Percentiles rank a stretch among this genome's conserved stretches.
Conservation (phyloP, 2,888 invertebrate species). For the Nebria brevicollis region DNA sequence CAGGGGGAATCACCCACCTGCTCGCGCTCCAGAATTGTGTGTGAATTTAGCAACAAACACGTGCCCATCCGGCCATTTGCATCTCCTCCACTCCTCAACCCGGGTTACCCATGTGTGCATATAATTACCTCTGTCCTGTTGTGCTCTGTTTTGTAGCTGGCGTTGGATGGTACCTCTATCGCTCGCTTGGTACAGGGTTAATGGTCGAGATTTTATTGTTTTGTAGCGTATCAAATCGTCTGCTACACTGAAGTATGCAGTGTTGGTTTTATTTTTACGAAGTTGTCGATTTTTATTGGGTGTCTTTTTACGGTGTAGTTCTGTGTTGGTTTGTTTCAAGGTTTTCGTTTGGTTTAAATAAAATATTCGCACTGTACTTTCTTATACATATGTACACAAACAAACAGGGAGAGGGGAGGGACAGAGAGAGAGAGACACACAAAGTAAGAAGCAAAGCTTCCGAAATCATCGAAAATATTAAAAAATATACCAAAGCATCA, state of each 20-base stretch:
- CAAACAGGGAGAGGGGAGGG: no score
- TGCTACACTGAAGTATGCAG: not conserved
- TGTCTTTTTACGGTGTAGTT: not conserved
- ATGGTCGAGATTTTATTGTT: not conserved
- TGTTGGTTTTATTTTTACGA: not conserved
- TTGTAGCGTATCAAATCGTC: not conserved
- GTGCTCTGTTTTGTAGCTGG: not conserved
- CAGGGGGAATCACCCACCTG: constrained; percentile 1
- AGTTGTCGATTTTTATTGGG: not conserved
- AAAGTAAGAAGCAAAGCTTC: no score
- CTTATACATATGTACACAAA: no score
- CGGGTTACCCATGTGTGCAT: not conserved
- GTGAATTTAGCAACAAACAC: not conserved
- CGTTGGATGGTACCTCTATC: not conserved
- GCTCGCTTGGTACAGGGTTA: not conserved
- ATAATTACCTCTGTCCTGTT: not conserved
- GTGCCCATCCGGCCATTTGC: not conserved
- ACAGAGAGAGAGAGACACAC: no score
- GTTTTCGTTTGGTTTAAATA: not conserved
- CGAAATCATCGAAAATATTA: no score
- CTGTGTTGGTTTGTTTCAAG: not conserved
- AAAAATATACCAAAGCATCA: no score
- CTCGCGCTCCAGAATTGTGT: not conserved
- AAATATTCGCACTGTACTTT: no score
- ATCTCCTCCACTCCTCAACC: not conserved